Evolutionary conservation across 2,797 vertebrate species (phyloP), one percentile per base, ranked within the genome.

Genomic region (Rhinoraja longicauda): DNA sequence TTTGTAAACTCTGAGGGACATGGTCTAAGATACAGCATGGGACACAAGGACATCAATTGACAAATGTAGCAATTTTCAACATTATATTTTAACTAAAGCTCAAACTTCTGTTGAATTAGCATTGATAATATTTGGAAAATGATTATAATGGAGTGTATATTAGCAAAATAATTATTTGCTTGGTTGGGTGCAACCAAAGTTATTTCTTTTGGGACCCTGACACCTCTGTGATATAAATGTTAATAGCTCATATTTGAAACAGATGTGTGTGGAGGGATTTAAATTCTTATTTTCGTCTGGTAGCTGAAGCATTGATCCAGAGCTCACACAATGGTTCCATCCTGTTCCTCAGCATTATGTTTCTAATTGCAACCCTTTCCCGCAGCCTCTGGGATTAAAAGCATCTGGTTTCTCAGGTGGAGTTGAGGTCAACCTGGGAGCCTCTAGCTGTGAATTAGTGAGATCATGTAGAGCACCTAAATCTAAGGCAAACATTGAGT

Each of bases 381-480:
- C 26, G 70, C 70, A 92, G 90, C 36, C 70, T 7, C 67, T 45
- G 90, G 21, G 90, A 75, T 70, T 92, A 92, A 92, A 73, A 92
- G 70, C 90, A 92, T 92, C 90, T 92, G 90, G 67, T 75, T 75
- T 73, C 90, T 92, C 86, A 92, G 90, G 57, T 72, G 70, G 90
- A 70, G 70, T 36, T 67, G 6, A 92, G 45, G 39, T 70, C 67
- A 75, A 8, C 72, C 36, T 92, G 90, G 90, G 90, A 92, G 70
- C 13, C 39, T 75, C 90, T 45, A 73, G 70, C 90, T 92, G 90
- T 73, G 67, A 92, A 73, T 70, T 53, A 92, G 10, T 15, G 70
- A 45, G 90, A 92, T 92, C 36, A 92, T 73, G 21, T 73, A n/a
- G 21, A 8, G 39, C 73, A 26, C 24, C 90, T 73, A 92, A 92